phyloP scores from a whole-genome alignment of 2,888 invertebrate genomes.

The Panorpa germanica region DNA sequence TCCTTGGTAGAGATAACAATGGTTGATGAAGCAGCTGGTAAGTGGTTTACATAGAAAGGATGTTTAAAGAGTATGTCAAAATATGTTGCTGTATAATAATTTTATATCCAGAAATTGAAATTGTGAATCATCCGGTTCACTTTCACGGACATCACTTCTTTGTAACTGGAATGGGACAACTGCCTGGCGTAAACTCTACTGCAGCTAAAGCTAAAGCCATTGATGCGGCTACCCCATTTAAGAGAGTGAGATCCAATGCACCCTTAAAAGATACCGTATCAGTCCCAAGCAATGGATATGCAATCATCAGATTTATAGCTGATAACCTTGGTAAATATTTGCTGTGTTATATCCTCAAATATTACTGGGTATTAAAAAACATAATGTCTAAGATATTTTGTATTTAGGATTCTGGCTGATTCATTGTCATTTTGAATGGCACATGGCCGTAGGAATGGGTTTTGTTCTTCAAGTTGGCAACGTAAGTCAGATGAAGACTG shows the following conservation, averaged over 20 bases:
- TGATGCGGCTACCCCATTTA: background rate
- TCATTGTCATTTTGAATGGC: slow-evolving; percentile 20
- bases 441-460: slow-evolving; percentile 18
- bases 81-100: slow-evolving; percentile 12
- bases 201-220: slow-evolving; percentile 14
- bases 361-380: background rate
- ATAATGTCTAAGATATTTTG: background rate
- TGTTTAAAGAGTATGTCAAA: background rate
- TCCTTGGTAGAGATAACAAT: slow-evolving; percentile 16
- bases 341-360: background rate
- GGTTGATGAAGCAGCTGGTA: slow-evolving; percentile 18
- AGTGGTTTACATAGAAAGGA: slow-evolving; percentile 12
- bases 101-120: slow-evolving; percentile 14
- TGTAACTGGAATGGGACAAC: slow-evolving; percentile 18
- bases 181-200: slow-evolving; percentile 13
- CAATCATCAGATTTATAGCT: slow-evolving; percentile 17
- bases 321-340: slow-evolving; percentile 16
- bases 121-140: slow-evolving; percentile 22
- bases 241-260: slow-evolving; percentile 12
- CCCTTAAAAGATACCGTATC: slow-evolving; percentile 20
- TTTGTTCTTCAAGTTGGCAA: slow-evolving; percentile 25
- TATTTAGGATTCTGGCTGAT: slow-evolving; percentile 17
- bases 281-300: slow-evolving; percentile 19
- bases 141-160: slow-evolving; percentile 21
- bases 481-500: slow-evolving; percentile 38